Evolutionary conservation across 1,140 invertebrate genomes (phyloP).

Genomic region (Dysdera silvatica): DNA sequence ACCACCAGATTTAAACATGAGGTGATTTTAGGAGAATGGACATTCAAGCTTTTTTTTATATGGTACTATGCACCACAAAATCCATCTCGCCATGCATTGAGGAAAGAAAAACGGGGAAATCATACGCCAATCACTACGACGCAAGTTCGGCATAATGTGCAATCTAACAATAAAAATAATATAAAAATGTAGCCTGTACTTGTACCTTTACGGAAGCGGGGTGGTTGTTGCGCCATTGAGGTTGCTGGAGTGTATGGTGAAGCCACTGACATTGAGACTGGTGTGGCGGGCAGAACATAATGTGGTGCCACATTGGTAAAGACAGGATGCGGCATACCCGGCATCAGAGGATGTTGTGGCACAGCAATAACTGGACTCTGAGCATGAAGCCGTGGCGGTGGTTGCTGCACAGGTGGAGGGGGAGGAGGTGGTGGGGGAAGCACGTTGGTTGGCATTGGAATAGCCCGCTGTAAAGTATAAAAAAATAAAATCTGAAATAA

Average conservation of each 20-base stretch:
- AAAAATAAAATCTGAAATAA: not conserved
- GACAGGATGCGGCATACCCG: conserved; percentile 21
- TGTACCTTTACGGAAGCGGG: conserved; percentile 26
- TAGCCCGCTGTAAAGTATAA: not conserved
- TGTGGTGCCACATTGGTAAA: conserved; percentile 24
- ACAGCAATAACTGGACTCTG: conserved; percentile 27
- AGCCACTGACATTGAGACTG: conserved; percentile 11
- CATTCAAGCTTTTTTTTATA: too few species aligned
- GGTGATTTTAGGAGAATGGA: too few species aligned
- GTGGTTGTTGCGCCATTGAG: conserved; percentile 15
- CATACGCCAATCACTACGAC: too few species aligned
- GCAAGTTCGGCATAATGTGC: too few species aligned
- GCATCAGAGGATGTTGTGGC: conserved; percentile 25
- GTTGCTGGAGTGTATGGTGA: conserved; percentile 15
- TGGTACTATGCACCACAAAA: too few species aligned
- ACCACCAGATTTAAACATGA: too few species aligned
- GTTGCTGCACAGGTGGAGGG: conserved; percentile 11
- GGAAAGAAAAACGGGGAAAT: too few species aligned
- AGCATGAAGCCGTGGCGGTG: conserved; percentile 20
- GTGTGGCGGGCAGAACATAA: conserved; percentile 22
- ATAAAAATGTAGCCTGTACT: too few species aligned
- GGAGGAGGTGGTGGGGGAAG: not conserved
- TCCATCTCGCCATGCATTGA: too few species aligned
- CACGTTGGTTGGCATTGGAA: conserved; percentile 8
- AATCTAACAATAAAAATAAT: too few species aligned